Evolutionary conservation across 2,888 invertebrate species (phyloP), one percentile per base, ranked within the genome.

Genomic region (Pristionchus arcanus): DNA sequence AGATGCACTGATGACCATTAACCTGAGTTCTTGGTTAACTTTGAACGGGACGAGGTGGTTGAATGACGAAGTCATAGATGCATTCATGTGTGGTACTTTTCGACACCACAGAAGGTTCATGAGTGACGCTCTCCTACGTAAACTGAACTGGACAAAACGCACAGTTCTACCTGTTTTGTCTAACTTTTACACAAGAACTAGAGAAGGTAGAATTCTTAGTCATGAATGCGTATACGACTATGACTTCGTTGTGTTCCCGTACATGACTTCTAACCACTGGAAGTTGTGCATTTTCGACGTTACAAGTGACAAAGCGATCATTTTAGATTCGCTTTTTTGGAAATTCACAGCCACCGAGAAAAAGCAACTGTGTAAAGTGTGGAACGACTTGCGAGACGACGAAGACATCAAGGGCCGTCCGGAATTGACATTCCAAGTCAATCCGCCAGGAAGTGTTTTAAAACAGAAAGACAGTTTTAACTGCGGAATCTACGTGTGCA

Each of bases 401-500:
- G n/a, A n/a, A 2, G 49, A 25, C 21, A 25, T 13, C 16, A 81
- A 34, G n/a, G 13, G 34, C 25, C 49, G 16, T n/a, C 42, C 49
- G n/a, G n/a, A 81, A 28, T 21, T 81, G 34, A n/a, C 13, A 11
- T 81, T 81, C 19, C 5, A n/a, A n/a, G 9, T n/a, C 7, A 81
- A 81, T 81, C 81, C 81, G 3, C 0, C 25, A 2, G n/a, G n/a
- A 49, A 13, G 49, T 15, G 15, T 19, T 13, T 25, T 81, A 11
- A 19, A 11, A 9, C 81, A 81, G 19, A 15, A 25, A n/a, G 81
- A 81, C 21, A 9, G 9, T 7, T 81, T 25, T 34, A 81, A 81
- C 49, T 81, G 81, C n/a, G 49, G 81, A 49, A 49, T 81, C 3
- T 81, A 49, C 16, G 49, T 81, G n/a, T 81, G 81, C 81, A 13